These are phyloP conservation scores for Lagocephalus sceleratus DNA, from an alignment of 2,797 vertebrate genomes.

Conservation along the genomic window DNA sequence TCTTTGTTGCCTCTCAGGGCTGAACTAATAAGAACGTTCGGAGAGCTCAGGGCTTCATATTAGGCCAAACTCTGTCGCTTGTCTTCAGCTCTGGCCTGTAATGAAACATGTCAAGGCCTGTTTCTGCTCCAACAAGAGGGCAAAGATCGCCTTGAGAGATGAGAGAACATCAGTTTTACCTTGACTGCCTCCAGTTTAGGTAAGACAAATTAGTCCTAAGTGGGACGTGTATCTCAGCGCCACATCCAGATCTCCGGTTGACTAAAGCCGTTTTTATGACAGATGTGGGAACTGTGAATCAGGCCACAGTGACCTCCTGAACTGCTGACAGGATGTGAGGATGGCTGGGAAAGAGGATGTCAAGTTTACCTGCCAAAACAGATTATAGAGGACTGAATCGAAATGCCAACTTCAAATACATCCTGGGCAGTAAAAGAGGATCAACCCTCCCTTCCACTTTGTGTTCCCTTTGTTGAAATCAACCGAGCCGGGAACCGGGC, in stretches of 20 bases:
- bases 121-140: slow-evolving; percentile 29
- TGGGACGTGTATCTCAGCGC: neutral
- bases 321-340: neutral
- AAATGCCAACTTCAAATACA: neutral
- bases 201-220: neutral
- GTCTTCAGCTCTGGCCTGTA: slow-evolving; percentile 23
- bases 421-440: slow-evolving; percentile 8
- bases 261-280: slow-evolving; percentile 7
- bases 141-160: slow-evolving; percentile 39
- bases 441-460: slow-evolving; percentile 4
- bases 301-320: neutral
- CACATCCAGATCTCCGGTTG: neutral
- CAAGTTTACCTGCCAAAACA: neutral
- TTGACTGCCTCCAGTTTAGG: neutral
- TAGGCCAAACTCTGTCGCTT: slow-evolving; percentile 21
- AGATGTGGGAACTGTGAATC: slow-evolving; percentile 3
- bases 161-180: slow-evolving; percentile 7
- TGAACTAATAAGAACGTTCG: neutral
- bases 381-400: too few relatives aligned
- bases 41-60: slow-evolving; percentile 6
- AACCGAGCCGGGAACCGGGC: slow-evolving; percentile 20
- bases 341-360: slow-evolving; percentile 1
- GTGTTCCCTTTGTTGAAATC: slow-evolving; percentile 10
- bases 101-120: slow-evolving; percentile 46
- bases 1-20: neutral